phyloP scores from a whole-genome alignment of 1,140 invertebrate species.

The Mycetomoellerius zeteki region DNA sequence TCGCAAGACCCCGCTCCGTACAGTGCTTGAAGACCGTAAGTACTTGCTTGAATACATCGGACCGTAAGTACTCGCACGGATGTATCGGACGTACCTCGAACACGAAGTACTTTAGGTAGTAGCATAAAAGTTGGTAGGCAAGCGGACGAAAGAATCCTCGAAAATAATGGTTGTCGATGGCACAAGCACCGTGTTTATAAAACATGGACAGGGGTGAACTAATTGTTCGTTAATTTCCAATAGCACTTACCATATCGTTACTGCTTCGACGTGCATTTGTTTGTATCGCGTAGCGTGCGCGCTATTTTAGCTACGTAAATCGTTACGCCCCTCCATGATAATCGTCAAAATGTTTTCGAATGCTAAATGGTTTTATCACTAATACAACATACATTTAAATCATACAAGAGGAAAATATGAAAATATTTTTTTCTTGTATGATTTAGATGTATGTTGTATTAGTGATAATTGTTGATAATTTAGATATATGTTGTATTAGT shows the following conservation, averaged over 20 bases:
- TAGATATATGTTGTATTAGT: too few relatives aligned
- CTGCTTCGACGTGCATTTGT: constrained; percentile 25
- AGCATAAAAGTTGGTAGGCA: constrained; percentile 41
- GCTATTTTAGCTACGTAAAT: constrained; percentile 22
- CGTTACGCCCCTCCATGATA: neutral
- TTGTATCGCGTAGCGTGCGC: neutral
- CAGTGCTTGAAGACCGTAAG: constrained; percentile 76
- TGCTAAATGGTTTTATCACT: constrained; percentile 38
- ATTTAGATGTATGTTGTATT: too few relatives aligned
- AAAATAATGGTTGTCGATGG: constrained; percentile 81
- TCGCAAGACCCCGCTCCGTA: constrained; percentile 75
- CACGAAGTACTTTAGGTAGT: constrained; percentile 57
- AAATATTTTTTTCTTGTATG: too few relatives aligned
- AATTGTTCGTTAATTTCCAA: constrained; percentile 85
- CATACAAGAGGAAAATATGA: neutral
- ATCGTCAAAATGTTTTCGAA: constrained; percentile 1
- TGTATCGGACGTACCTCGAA: constrained; percentile 71
- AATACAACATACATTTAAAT: neutral
- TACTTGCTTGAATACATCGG: constrained; percentile 70
- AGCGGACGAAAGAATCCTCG: constrained; percentile 74
- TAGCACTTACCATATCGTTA: constrained; percentile 71
- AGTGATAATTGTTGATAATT: too few relatives aligned
- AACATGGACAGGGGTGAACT: constrained; percentile 76
- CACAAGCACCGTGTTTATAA: constrained; percentile 79
- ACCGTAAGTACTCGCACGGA: constrained; percentile 68